phyloP scores from a whole-genome alignment of 2,797 vertebrate species.

The Rachycentron canadum region DNA sequence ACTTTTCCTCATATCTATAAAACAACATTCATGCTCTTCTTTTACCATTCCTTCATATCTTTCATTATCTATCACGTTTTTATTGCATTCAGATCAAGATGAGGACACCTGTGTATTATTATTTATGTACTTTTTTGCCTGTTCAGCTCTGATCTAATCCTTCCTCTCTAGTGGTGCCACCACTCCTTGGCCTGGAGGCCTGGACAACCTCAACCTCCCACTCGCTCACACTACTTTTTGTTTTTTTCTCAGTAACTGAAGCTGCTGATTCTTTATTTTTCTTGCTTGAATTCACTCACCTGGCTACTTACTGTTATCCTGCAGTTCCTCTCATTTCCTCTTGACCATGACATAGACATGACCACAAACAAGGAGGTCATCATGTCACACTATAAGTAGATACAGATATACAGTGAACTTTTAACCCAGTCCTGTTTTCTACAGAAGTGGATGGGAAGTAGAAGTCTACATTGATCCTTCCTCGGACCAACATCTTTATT shows the following conservation, averaged over 20 bases:
- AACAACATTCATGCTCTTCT: neutral
- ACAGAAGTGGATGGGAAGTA: constrained; percentile 18
- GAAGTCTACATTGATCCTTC: constrained; percentile 42
- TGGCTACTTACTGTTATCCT: neutral
- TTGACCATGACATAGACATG: too few species aligned
- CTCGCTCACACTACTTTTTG: constrained; percentile 18
- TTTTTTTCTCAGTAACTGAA: constrained; percentile 9
- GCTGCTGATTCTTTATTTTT: constrained; percentile 4
- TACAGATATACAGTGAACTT: constrained; percentile 29
- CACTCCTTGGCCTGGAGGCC: constrained; percentile 66
- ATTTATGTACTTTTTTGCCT: constrained; percentile 23
- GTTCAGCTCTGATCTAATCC: constrained; percentile 65
- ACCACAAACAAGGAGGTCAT: too few species aligned
- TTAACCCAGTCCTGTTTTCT: constrained; percentile 25
- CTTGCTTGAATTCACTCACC: neutral
- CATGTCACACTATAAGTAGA: neutral
- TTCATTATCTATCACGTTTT: constrained; percentile 8
- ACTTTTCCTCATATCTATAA: neutral
- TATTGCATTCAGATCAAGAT: neutral
- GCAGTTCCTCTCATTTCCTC: neutral
- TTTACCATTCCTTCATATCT: neutral
- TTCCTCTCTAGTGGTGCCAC: constrained; percentile 57
- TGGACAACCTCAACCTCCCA: constrained; percentile 49
- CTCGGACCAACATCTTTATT: constrained; percentile 48
- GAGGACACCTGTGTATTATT: constrained; percentile 7